Percentiles rank a stretch among this genome's conserved stretches.
These are phyloP conservation scores for Coptodon rendalli DNA, from an alignment of 2,113 vertebrate species.

Conservation along the genomic window DNA sequence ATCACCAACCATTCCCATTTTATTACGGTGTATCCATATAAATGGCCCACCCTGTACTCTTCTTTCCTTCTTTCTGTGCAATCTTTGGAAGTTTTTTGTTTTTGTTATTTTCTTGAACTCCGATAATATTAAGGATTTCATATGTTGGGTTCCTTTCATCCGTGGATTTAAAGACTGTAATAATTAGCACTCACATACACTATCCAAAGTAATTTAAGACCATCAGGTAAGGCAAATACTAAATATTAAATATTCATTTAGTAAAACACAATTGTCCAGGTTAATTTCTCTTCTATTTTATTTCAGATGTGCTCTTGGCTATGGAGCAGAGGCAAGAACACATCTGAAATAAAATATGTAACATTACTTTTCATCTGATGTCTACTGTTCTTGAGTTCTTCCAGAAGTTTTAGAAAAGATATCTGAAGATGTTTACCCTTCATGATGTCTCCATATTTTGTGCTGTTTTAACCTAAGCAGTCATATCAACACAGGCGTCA, in stretches of 20 bases:
- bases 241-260: background rate
- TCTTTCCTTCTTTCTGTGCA: background rate
- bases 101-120: background rate
- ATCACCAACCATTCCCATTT: too few species aligned
- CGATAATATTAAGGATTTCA: background rate
- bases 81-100: background rate
- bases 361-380: background rate
- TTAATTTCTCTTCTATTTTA: background rate
- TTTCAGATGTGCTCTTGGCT: background rate
- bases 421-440: background rate
- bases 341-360: background rate
- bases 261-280: background rate
- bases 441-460: fast-evolving
- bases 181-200: background rate
- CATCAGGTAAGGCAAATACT: background rate
- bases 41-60: background rate
- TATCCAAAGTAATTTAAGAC: background rate
- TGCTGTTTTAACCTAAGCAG: background rate
- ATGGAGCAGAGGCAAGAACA: background rate
- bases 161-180: background rate
- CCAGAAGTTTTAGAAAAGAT: background rate
- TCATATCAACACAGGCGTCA: background rate
- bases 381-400: background rate
- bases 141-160: background rate
- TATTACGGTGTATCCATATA: too few species aligned